phyloP scores from a whole-genome alignment of 2,888 invertebrate genomes.

The Cheilosia vernalis region DNA sequence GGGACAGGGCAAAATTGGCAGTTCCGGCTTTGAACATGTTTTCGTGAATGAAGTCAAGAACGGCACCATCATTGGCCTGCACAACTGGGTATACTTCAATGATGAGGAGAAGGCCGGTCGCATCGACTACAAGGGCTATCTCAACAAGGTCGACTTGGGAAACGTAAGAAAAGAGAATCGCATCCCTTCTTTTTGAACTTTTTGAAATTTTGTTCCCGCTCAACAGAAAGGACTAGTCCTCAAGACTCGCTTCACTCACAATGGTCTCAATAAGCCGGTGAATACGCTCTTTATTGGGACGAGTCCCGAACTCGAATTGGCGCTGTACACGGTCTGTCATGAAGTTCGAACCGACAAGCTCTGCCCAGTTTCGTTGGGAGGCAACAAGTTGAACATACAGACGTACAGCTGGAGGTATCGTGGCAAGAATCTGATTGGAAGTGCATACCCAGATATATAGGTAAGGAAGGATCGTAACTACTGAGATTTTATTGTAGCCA shows the following conservation, averaged over 20 bases:
- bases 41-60: slow-evolving; percentile 94
- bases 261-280: slow-evolving; percentile 90
- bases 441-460: slow-evolving; percentile 92
- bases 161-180: slow-evolving; percentile 85
- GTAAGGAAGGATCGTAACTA: neutral
- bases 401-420: slow-evolving; percentile 90
- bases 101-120: slow-evolving; percentile 89
- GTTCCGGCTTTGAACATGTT: slow-evolving; percentile 96
- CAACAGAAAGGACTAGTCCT: slow-evolving; percentile 90
- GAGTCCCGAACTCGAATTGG: slow-evolving; percentile 95
- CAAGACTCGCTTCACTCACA: slow-evolving; percentile 89
- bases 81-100: slow-evolving; percentile 95
- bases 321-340: slow-evolving; percentile 94
- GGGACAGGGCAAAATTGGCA: slow-evolving; percentile 90
- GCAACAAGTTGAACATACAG: slow-evolving; percentile 88
- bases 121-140: slow-evolving; percentile 91
- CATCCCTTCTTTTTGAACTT: neutral
- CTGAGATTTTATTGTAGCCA: slow-evolving; percentile 16
- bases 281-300: slow-evolving; percentile 92
- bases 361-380: slow-evolving; percentile 90
- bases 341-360: slow-evolving; percentile 89
- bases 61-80: slow-evolving; percentile 91
- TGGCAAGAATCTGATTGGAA: slow-evolving; percentile 91
- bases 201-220: neutral
- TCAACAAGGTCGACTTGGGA: slow-evolving; percentile 88